Conservation (phyloP, 2,797 vertebrate species). For the Fratercula arctica region DNA sequence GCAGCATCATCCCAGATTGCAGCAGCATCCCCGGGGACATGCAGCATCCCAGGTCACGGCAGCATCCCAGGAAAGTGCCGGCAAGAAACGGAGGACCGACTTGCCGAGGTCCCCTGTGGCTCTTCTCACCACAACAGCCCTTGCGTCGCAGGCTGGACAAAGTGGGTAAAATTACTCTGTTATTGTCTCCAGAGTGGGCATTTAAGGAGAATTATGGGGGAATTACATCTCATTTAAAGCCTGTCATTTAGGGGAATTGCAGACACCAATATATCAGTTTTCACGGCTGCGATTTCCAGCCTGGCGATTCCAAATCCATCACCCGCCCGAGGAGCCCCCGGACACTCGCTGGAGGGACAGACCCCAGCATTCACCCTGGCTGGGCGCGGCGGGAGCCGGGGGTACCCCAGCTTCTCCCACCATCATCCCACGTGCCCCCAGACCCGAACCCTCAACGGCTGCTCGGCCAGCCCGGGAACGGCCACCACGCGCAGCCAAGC, state of each 20-base stretch:
- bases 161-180: not conserved
- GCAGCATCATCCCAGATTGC: not conserved
- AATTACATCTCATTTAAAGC: not conserved
- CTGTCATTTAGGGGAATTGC: not conserved
- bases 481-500: fast-evolving
- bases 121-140: not conserved
- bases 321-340: fast-evolving
- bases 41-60: fast-evolving
- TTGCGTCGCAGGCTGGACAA: not conserved
- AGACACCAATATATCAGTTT: not conserved
- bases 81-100: fast-evolving
- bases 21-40: not conserved
- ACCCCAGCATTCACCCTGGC: not conserved
- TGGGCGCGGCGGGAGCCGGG: fast-evolving
- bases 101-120: not conserved
- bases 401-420: fast-evolving
- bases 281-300: not conserved
- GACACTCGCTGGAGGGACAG: fast-evolving
- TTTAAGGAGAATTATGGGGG: not conserved
- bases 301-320: not conserved
- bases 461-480: not conserved
- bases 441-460: not conserved
- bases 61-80: not conserved
- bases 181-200: not conserved
- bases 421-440: fast-evolving